These are phyloP conservation scores for Alcis repandata DNA, from an alignment of 2,888 invertebrate genomes.

Conservation along the genomic window DNA sequence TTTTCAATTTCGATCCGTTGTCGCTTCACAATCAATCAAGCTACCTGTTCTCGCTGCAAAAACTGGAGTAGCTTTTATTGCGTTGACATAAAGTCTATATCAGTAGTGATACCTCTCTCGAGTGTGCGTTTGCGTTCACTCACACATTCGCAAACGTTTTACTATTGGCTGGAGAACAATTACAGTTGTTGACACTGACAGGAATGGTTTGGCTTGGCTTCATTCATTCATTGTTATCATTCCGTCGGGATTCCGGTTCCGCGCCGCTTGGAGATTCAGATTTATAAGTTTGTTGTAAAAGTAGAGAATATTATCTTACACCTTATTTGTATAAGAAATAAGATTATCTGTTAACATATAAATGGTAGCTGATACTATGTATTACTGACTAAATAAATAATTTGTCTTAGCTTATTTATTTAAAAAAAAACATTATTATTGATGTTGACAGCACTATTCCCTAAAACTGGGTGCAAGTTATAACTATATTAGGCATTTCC, in stretches of 20 bases:
- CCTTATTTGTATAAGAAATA: too few relatives aligned
- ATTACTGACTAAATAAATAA: too few relatives aligned
- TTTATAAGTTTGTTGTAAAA: neutral
- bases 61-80: neutral
- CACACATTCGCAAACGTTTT: slow-evolving; percentile 9
- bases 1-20: slow-evolving; percentile 23
- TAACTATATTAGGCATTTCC: too few relatives aligned
- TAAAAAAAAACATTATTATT: too few relatives aligned
- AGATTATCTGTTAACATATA: too few relatives aligned
- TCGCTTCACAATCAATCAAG: slow-evolving; percentile 9
- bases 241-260: slow-evolving; percentile 7
- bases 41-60: neutral
- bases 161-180: neutral
- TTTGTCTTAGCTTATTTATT: too few relatives aligned
- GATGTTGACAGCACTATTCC: too few relatives aligned
- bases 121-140: neutral
- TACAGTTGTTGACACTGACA: too few relatives aligned
- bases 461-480: too few relatives aligned
- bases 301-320: too few relatives aligned
- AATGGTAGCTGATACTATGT: too few relatives aligned
- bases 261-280: neutral
- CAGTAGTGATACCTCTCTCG: neutral
- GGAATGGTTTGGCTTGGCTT: neutral
- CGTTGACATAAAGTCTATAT: slow-evolving; percentile 8
- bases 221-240: neutral